These are phyloP conservation scores for Macrosteles quadrilineatus DNA, from an alignment of 1,140 invertebrate genomes.

Conservation along the genomic window DNA sequence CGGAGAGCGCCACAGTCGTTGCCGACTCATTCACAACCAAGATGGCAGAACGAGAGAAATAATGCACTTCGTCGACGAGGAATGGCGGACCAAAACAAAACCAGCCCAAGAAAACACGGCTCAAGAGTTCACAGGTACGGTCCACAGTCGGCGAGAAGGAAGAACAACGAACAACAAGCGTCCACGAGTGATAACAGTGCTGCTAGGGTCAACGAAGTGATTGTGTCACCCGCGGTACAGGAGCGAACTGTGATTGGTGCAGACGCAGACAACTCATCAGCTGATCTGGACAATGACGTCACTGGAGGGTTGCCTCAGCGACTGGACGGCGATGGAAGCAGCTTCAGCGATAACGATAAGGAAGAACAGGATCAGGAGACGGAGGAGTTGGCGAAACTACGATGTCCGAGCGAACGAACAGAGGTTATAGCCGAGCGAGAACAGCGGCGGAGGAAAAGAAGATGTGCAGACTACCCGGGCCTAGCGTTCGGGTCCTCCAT, in stretches of 20 bases:
- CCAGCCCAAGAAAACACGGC: constrained; percentile 25
- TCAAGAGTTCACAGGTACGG: constrained; percentile 27
- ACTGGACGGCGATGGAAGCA: constrained; percentile 51
- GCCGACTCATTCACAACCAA: constrained; percentile 26
- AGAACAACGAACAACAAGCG: constrained; percentile 1
- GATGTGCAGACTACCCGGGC: constrained; percentile 90
- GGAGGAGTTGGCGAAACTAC: constrained; percentile 73
- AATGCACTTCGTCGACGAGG: constrained; percentile 25
- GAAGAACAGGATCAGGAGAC: constrained; percentile 71
- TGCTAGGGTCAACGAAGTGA: not conserved
- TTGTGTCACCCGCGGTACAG: not conserved
- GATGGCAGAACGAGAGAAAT: constrained; percentile 35
- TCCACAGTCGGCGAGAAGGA: constrained; percentile 23
- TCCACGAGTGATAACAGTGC: not conserved
- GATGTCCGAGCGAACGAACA: constrained; percentile 84
- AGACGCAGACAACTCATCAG: constrained; percentile 11
- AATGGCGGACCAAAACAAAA: constrained; percentile 37
- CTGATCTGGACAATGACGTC: not conserved
- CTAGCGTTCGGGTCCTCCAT: constrained; percentile 87
- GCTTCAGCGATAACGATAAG: constrained; percentile 55
- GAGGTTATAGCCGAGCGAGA: constrained; percentile 85
- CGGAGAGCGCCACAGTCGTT: constrained; percentile 22
- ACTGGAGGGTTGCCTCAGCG: constrained; percentile 23
- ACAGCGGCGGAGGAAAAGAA: constrained; percentile 60
- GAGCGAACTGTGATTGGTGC: constrained; percentile 19